Evolutionary conservation across 2,113 vertebrate genomes (phyloP).

Genomic region (Entosphenus tridentatus): DNA sequence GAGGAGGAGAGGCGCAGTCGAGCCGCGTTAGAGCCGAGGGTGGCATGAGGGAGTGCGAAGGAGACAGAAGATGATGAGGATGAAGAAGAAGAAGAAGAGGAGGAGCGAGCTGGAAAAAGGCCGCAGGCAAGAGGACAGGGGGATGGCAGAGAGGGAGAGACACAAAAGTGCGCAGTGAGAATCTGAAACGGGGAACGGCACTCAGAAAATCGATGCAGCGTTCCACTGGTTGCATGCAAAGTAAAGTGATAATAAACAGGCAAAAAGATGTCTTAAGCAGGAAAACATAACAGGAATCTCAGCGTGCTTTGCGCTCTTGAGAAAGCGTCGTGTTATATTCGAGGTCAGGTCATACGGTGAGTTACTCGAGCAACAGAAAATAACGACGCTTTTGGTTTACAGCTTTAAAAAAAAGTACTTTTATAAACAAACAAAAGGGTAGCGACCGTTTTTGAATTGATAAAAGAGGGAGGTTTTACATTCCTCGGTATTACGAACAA

Average conservation of each 20-base stretch:
- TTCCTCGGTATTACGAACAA: too few species aligned
- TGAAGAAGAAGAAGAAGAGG: background rate
- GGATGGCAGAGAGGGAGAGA: background rate
- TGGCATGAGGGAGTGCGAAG: background rate
- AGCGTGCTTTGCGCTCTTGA: too few species aligned
- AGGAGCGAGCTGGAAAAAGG: background rate
- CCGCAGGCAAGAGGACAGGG: background rate
- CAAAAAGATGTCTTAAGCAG: background rate
- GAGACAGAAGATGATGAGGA: background rate
- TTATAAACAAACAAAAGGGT: too few species aligned
- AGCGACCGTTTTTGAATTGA: too few species aligned
- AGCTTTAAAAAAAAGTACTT: too few species aligned
- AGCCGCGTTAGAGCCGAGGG: background rate
- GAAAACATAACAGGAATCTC: too few species aligned
- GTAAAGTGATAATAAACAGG: slow-evolving; percentile 1
- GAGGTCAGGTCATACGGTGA: too few species aligned
- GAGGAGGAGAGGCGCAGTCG: too few species aligned
- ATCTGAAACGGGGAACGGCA: background rate
- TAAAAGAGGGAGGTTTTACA: too few species aligned
- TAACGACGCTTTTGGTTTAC: too few species aligned
- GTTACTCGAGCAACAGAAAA: too few species aligned
- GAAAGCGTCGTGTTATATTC: too few species aligned
- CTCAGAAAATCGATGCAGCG: background rate
- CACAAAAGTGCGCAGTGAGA: background rate
- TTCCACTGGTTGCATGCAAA: background rate